These are phyloP conservation scores for Sitta carolinensis DNA, from an alignment of 2,797 vertebrate species.

Conservation along the genomic window DNA sequence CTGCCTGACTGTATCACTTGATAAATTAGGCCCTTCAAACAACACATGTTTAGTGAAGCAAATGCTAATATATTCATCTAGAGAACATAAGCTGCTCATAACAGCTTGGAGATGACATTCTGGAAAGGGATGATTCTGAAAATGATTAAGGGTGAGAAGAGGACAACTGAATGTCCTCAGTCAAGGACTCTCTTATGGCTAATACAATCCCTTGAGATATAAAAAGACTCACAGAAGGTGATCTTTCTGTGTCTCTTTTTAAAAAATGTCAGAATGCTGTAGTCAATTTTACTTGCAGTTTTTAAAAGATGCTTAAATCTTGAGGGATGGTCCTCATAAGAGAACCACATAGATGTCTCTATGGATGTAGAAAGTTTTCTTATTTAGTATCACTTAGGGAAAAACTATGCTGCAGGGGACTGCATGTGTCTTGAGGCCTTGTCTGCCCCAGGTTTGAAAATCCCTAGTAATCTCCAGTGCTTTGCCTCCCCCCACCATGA, in stretches of 20 bases:
- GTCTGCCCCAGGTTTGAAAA: neutral
- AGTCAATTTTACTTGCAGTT: neutral
- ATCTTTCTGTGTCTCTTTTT: neutral
- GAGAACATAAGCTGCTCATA: neutral
- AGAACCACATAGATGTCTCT: neutral
- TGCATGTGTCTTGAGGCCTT: neutral
- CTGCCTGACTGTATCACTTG: neutral
- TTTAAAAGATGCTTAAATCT: neutral
- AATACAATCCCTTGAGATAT: neutral
- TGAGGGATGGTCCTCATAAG: neutral
- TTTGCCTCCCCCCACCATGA: neutral
- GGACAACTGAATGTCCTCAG: neutral
- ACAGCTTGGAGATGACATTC: neutral
- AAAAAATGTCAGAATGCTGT: neutral
- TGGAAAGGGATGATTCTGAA: neutral
- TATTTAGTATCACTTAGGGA: neutral
- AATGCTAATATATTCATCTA: constrained; percentile 1
- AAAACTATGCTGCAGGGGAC: neutral
- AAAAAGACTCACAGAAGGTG: neutral
- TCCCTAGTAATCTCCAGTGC: neutral
- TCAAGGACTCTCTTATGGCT: neutral
- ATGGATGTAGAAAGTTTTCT: neutral
- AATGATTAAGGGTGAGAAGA: neutral
- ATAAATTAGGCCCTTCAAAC: constrained; percentile 24
- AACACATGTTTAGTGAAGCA: neutral